Percentiles rank a stretch among this genome's conserved stretches.
These are phyloP conservation scores for Pinna nobilis DNA, from an alignment of 1,140 invertebrate species.

Conservation along the genomic window DNA sequence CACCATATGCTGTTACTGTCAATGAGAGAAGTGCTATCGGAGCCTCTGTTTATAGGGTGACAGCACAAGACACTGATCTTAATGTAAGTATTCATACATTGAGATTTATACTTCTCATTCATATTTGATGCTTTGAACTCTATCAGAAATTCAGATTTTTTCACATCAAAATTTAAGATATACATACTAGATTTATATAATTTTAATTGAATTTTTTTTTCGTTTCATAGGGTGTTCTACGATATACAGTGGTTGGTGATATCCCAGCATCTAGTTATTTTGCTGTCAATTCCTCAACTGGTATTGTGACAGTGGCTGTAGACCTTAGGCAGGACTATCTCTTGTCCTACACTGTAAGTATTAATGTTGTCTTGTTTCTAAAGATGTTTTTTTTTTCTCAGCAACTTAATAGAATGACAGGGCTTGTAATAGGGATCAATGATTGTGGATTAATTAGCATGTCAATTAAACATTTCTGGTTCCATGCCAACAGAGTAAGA, in stretches of 20 bases:
- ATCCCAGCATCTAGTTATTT: slow-evolving; percentile 22
- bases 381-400: neutral
- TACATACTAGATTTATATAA: neutral
- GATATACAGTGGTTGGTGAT: slow-evolving; percentile 13
- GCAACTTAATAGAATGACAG: no score
- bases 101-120: no score
- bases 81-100: neutral
- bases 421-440: no score
- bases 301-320: neutral
- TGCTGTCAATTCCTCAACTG: neutral
- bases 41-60: slow-evolving; percentile 17
- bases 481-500: no score
- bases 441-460: no score
- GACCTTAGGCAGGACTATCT: slow-evolving; percentile 8
- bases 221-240: neutral
- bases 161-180: no score
- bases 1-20: slow-evolving; percentile 1
- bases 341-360: slow-evolving; percentile 1
- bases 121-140: no score
- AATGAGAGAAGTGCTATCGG: slow-evolving; percentile 6
- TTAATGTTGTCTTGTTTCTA: neutral
- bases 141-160: no score
- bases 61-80: slow-evolving; percentile 7
- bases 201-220: neutral
- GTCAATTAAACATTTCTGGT: no score